Conservation (phyloP, 2,113 vertebrate species). For the Chloebia gouldiae region DNA sequence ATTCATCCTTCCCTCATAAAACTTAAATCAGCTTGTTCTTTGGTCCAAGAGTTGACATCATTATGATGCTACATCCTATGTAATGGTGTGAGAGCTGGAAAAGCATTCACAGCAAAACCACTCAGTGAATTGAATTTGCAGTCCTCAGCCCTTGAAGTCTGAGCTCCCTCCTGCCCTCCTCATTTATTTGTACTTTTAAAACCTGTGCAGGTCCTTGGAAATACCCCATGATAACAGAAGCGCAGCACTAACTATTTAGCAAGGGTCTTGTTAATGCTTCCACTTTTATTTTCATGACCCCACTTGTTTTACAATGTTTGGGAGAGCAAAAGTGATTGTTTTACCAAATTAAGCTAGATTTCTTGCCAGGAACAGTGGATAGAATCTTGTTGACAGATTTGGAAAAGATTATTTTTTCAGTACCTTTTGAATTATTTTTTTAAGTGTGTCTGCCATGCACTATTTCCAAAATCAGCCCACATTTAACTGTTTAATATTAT, state of each 20-base stretch:
- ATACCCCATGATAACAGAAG: background rate
- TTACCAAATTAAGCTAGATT: slow-evolving; percentile 21
- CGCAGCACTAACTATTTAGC: background rate
- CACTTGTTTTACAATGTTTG: slow-evolving; percentile 17
- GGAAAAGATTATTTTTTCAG: slow-evolving; percentile 54
- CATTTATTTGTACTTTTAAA: background rate
- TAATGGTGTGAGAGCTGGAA: slow-evolving; percentile 63
- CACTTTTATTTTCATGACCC: slow-evolving; percentile 25
- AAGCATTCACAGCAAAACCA: slow-evolving; percentile 52
- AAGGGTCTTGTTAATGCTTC: background rate
- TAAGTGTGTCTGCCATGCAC: slow-evolving; percentile 10
- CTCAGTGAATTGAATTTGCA: slow-evolving; percentile 8
- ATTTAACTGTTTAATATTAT: slow-evolving; percentile 52
- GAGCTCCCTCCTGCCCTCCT: background rate
- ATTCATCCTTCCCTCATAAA: slow-evolving; percentile 69
- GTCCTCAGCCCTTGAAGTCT: background rate
- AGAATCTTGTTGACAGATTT: slow-evolving; percentile 52
- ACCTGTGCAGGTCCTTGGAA: background rate
- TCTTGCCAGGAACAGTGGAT: slow-evolving; percentile 46
- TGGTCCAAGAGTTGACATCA: slow-evolving; percentile 68
- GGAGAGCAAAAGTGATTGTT: slow-evolving; percentile 23
- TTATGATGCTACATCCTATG: slow-evolving; percentile 69
- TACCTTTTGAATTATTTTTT: slow-evolving; percentile 38
- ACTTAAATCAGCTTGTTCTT: slow-evolving; percentile 45
- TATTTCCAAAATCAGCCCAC: slow-evolving; percentile 24